Percentiles rank a stretch among this genome's conserved stretches.
Conservation (phyloP, 2,113 vertebrate genomes). For the Cygnus atratus region DNA sequence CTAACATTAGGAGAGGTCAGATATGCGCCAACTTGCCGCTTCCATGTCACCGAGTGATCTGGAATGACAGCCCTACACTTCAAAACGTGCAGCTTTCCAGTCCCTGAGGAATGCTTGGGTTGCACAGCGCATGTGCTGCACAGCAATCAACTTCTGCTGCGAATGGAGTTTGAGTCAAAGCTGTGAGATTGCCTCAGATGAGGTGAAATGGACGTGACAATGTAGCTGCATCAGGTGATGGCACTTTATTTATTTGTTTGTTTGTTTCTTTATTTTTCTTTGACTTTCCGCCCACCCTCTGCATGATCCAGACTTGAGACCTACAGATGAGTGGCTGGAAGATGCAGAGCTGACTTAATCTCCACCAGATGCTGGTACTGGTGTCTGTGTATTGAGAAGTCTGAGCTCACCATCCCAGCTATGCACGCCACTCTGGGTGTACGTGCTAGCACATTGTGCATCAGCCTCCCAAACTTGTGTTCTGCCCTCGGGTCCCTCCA, state of each 20-base stretch:
- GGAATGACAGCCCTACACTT: accelerated
- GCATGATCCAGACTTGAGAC: neutral
- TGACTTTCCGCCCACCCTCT: neutral
- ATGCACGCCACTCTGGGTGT: accelerated
- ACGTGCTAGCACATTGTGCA: neutral
- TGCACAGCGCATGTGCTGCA: neutral
- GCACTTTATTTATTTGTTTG: too few relatives aligned
- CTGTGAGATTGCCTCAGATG: neutral
- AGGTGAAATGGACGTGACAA: neutral
- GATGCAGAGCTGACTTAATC: neutral
- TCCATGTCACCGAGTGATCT: neutral
- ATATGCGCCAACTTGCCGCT: accelerated
- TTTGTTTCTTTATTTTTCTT: too few relatives aligned
- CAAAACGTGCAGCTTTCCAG: accelerated
- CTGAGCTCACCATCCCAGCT: neutral
- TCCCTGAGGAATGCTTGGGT: accelerated
- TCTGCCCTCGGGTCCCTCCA: neutral
- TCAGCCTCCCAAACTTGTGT: neutral
- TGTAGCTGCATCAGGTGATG: accelerated
- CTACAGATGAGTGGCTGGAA: neutral
- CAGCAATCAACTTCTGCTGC: neutral
- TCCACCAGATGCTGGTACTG: neutral
- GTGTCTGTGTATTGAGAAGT: neutral
- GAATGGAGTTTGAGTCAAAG: neutral
- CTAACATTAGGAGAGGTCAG: accelerated